Base-by-base conservation (phyloP, 2,113 vertebrate species). In the Macquaria australasica region DNA sequence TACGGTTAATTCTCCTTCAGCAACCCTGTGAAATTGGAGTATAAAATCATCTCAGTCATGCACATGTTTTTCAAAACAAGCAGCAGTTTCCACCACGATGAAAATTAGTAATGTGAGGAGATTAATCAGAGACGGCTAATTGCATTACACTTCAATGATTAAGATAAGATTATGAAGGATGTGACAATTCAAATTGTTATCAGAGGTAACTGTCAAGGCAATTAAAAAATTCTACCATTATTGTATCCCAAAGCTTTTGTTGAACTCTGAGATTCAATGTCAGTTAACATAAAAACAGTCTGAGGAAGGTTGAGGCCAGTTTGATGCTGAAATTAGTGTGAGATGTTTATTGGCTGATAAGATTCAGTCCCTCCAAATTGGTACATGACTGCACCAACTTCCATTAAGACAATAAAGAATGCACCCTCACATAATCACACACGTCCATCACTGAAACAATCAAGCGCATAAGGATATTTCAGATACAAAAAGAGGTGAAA, bases 101-200 rank as follows among this genome's bases (percentile, higher is more conserved):
- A 64, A 81, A 73, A 78, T 72, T 77, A 75, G 43, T 75, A 82
- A 90, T 76, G 74, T 34, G 31, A 83, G 45, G 62, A 81, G 62
- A 88, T 70, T 72, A 79, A 81, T 91, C 72, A 69, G 64, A 34
- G 69, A 73, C 11, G 21, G 79, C 64, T 88, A 86, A 91, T 70
- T 92, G 64, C 85, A 83, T 87, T 82, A 79, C 67, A 85, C 77
- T 85, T 88, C 23, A 84, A 68, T 86, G 80, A 89, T 76, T 48
- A 23, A 88, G 86, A 88, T 88, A 83, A 80, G 63, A 90, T 84
- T 82, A 56, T 69, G 31, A 78, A 76, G 62, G 51, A 81, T 89
- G 79, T 70, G 68, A 87, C 55, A 74, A 85, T 79, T 77, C 43
- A 59, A 45, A 48, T 41, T 66, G 60, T 74, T 84, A 85, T 87